These are phyloP conservation scores for Ypsolopha scabrella DNA, from an alignment of 2,888 invertebrate species.

Conservation along the genomic window DNA sequence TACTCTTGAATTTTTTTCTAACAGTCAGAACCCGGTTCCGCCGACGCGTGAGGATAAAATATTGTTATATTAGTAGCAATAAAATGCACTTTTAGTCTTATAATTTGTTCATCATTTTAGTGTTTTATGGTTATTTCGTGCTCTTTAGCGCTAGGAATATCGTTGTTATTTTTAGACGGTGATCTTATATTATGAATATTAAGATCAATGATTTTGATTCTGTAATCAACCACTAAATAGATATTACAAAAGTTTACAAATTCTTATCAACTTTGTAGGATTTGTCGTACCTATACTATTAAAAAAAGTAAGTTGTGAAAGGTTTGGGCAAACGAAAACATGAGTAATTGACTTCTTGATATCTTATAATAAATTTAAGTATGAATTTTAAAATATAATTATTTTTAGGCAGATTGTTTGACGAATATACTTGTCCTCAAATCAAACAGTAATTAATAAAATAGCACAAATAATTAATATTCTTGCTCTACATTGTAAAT, in stretches of 20 bases:
- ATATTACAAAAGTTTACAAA: constrained; percentile 4
- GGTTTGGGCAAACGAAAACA: too few species aligned
- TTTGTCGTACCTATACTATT: too few species aligned
- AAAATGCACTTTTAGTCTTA: constrained; percentile 41
- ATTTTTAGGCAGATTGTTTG: not conserved
- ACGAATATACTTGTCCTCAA: not conserved
- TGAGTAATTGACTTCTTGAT: too few species aligned
- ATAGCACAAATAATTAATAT: too few species aligned
- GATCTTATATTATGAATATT: too few species aligned
- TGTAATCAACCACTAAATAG: not conserved
- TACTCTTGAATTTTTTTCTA: constrained; percentile 19
- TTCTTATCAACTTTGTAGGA: too few species aligned
- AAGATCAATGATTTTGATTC: constrained; percentile 14
- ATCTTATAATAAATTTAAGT: not conserved
- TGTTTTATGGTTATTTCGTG: constrained; percentile 45
- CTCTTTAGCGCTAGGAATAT: constrained; percentile 33
- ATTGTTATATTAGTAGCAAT: constrained; percentile 56
- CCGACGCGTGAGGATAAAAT: constrained; percentile 52
- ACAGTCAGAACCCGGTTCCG: constrained; percentile 5
- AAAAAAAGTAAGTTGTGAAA: too few species aligned
- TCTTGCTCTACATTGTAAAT: too few species aligned
- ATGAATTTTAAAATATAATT: not conserved
- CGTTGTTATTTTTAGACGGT: too few species aligned
- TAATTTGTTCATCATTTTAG: constrained; percentile 55
- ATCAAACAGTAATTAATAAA: too few species aligned